phyloP scores from a whole-genome alignment of 2,888 invertebrate genomes.

The Drosophila vallismaia region DNA sequence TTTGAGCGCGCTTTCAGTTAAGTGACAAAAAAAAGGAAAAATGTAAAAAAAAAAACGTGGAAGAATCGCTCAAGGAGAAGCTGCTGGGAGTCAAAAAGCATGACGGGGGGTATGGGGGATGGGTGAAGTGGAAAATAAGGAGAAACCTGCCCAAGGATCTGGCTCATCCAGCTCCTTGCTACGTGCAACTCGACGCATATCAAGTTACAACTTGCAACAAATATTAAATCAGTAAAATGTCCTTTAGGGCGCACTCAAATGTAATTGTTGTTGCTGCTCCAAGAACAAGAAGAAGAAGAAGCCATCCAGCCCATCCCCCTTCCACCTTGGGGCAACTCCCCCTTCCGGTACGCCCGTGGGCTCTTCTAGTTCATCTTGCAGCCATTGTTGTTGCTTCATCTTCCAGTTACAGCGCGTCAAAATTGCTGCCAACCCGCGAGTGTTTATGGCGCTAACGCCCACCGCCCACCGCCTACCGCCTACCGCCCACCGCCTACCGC shows the following conservation, averaged over 20 bases:
- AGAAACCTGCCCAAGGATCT: conserved; percentile 45
- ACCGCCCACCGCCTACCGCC: neutral
- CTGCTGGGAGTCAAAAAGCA: conserved; percentile 7
- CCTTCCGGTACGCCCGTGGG: neutral
- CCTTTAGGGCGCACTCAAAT: conserved; percentile 75
- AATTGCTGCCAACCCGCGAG: conserved; percentile 70
- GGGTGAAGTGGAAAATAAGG: conserved; percentile 6
- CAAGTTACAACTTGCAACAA: conserved; percentile 77
- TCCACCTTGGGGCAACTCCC: neutral
- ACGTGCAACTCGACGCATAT: conserved; percentile 72
- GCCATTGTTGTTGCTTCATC: conserved; percentile 60
- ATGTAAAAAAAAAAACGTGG: conserved; percentile 16
- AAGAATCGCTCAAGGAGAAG: conserved; percentile 13
- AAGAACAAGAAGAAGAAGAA: neutral
- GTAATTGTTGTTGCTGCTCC: conserved; percentile 64
- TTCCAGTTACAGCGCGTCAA: conserved; percentile 69
- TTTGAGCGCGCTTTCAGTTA: conserved; percentile 73
- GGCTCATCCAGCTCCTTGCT: conserved; percentile 41
- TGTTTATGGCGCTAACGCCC: conserved; percentile 59
- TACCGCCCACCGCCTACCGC: neutral
- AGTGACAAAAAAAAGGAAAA: conserved; percentile 62
- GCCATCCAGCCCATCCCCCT: neutral
- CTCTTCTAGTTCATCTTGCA: conserved; percentile 31
- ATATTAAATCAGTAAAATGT: conserved; percentile 77
- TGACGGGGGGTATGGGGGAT: conserved; percentile 22